Evolutionary conservation across 2,888 invertebrate species (phyloP).

Genomic region (Lycaena phlaeas): DNA sequence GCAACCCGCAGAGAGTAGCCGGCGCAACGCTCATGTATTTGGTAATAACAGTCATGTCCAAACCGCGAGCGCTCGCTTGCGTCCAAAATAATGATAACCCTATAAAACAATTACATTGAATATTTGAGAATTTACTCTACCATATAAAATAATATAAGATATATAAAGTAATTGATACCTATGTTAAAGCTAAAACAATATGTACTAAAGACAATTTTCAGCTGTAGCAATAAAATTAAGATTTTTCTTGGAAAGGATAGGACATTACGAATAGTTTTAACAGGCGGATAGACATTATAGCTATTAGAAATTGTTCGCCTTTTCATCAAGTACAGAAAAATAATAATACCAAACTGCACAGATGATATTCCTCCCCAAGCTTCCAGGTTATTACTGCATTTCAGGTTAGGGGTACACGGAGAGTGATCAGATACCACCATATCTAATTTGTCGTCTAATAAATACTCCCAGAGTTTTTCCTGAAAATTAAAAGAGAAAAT

Average conservation of each 20-base stretch:
- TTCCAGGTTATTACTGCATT: conserved; percentile 76
- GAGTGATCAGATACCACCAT: conserved; percentile 80
- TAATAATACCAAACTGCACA: conserved; percentile 78
- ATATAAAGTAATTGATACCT: too few relatives aligned
- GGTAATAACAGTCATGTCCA: conserved; percentile 68
- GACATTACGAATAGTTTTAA: too few relatives aligned
- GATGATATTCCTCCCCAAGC: conserved; percentile 85
- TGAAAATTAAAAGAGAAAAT: conserved; percentile 29
- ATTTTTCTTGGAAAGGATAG: too few relatives aligned
- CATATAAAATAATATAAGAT: too few relatives aligned
- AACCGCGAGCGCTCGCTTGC: conserved; percentile 64
- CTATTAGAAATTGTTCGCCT: too few relatives aligned
- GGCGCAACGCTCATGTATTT: conserved; percentile 75
- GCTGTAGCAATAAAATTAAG: too few relatives aligned
- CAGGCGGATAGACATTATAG: too few relatives aligned
- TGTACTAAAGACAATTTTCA: too few relatives aligned
- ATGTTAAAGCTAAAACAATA: too few relatives aligned
- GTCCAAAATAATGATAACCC: conserved; percentile 81
- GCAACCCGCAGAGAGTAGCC: conserved; percentile 75
- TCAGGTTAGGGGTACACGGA: conserved; percentile 77
- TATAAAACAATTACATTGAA: conserved; percentile 29
- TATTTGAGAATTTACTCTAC: too few relatives aligned
- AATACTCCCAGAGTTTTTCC: conserved; percentile 76
- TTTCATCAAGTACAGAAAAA: too few relatives aligned
- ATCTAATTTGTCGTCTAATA: conserved; percentile 72